A percentile compares a stretch with the other conserved stretches of the same genome.
Evolutionary conservation across 2,797 vertebrate species (phyloP).

Genomic region (Novumbra hubbsi): DNA sequence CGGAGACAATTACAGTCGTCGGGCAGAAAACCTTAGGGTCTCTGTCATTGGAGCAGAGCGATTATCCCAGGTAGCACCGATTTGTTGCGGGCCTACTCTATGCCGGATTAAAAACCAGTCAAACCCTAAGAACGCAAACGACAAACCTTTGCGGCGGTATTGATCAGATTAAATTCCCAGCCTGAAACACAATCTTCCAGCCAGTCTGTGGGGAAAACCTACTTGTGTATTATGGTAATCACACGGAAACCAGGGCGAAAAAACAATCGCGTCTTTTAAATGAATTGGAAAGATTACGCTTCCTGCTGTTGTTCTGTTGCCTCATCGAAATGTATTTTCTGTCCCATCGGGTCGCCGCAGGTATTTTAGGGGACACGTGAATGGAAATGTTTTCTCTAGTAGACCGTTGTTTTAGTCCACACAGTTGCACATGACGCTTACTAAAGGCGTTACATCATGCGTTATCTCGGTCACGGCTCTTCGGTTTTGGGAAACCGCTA

Average conservation of each 20-base stretch:
- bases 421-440: neutral
- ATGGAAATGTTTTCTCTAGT: slow-evolving; percentile 42
- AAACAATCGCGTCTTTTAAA: slow-evolving; percentile 48
- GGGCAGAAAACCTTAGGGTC: slow-evolving; percentile 3
- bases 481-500: too few relatives aligned
- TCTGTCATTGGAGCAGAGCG: slow-evolving; percentile 46
- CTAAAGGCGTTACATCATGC: neutral
- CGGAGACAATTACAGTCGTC: slow-evolving; percentile 17
- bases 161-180: slow-evolving; percentile 56
- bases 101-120: slow-evolving; percentile 58
- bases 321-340: slow-evolving; percentile 57
- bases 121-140: slow-evolving; percentile 50
- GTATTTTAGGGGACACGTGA: slow-evolving; percentile 46
- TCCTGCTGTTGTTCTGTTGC: slow-evolving; percentile 22
- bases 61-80: slow-evolving; percentile 57
- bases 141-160: slow-evolving; percentile 40
- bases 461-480: neutral
- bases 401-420: neutral
- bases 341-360: slow-evolving; percentile 44
- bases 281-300: slow-evolving; percentile 55
- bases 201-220: slow-evolving; percentile 34
- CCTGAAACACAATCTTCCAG: slow-evolving; percentile 50
- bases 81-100: slow-evolving; percentile 47
- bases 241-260: slow-evolving; percentile 42
- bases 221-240: slow-evolving; percentile 56